phyloP scores from a whole-genome alignment of 2,113 vertebrate species.

The Lampris megalopsis region DNA sequence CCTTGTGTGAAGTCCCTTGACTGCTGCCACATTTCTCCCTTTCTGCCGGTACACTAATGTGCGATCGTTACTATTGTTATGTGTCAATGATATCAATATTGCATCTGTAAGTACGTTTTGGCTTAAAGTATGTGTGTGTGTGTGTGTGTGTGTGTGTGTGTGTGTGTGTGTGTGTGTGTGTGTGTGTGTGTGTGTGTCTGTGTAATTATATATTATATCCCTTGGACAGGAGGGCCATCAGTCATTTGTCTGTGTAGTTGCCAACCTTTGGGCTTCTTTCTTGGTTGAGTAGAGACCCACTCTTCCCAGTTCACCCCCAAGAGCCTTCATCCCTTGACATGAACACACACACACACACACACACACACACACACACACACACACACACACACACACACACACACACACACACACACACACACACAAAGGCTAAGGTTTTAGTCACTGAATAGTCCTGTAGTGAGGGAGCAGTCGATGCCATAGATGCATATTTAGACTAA shows the following conservation, averaged over 20 bases:
- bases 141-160: slow-evolving; percentile 19
- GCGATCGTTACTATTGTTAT: background rate
- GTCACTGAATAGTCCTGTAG: background rate
- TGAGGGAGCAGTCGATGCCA: slow-evolving; percentile 17
- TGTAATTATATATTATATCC: slow-evolving; percentile 15
- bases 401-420: slow-evolving; percentile 17
- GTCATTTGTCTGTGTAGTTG: slow-evolving; percentile 53
- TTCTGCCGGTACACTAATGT: too few relatives aligned
- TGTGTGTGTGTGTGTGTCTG: slow-evolving; percentile 17
- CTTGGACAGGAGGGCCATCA: slow-evolving; percentile 61
- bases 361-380: slow-evolving; percentile 3
- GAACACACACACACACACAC: slow-evolving; percentile 13
- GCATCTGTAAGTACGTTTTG: slow-evolving; percentile 2
- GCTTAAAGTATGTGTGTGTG: background rate
- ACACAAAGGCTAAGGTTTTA: background rate
- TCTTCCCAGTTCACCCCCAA: slow-evolving; percentile 24
- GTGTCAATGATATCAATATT: background rate
- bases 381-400: slow-evolving; percentile 6
- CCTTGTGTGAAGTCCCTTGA: too few relatives aligned
- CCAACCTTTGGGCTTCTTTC: slow-evolving; percentile 63
- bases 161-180: slow-evolving; percentile 1
- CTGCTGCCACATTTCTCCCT: too few relatives aligned
- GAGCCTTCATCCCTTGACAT: slow-evolving; percentile 11
- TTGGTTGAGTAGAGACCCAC: slow-evolving; percentile 54
- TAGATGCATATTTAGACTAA: slow-evolving; percentile 6